phyloP scores from a whole-genome alignment of 2,888 invertebrate species.

The Eueremaeus valkanovi region DNA sequence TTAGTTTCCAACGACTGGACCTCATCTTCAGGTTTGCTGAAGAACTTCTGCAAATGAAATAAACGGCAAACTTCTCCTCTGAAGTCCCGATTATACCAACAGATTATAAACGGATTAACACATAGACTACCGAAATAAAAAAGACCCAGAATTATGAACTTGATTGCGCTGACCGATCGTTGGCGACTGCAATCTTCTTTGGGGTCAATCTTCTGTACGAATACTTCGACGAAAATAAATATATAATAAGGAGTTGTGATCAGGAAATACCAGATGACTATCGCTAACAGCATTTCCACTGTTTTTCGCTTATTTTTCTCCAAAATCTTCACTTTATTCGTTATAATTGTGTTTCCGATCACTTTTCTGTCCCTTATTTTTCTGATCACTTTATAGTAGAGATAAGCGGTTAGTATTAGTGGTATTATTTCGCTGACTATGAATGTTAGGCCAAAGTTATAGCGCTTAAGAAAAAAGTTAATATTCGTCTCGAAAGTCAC shows the following conservation, averaged over 20 bases:
- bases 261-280: constrained; percentile 4
- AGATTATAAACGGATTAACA: constrained; percentile 2
- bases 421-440: neutral
- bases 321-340: neutral
- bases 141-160: neutral
- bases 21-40: neutral
- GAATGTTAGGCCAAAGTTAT: neutral
- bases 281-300: neutral
- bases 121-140: constrained; percentile 12
- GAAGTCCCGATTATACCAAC: neutral
- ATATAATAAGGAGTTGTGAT: neutral
- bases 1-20: neutral
- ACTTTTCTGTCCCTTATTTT: neutral
- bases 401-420: neutral
- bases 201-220: neutral
- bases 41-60: neutral
- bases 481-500: neutral
- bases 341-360: neutral
- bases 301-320: neutral
- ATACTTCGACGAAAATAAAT: neutral
- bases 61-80: neutral
- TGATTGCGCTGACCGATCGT: neutral
- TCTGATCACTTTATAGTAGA: neutral
- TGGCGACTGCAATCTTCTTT: neutral
- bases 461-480: neutral